Percentiles rank a stretch among this genome's conserved stretches.
phyloP scores from a whole-genome alignment of 2,888 invertebrate genomes.

The Ptilodon capucinus region DNA sequence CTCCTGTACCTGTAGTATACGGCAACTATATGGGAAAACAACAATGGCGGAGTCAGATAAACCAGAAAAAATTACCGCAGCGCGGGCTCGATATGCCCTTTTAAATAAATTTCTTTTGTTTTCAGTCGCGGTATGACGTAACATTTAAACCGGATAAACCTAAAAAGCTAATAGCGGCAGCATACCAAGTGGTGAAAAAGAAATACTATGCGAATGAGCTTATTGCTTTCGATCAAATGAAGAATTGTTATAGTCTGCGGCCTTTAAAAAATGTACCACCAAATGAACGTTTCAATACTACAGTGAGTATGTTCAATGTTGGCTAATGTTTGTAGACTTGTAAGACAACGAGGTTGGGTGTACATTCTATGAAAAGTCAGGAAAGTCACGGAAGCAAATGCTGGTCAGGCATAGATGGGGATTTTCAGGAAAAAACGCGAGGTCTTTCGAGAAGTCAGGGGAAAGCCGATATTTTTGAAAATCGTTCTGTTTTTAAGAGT shows the following conservation, averaged over 20 bases:
- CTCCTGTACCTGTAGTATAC: too few species aligned
- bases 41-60: too few species aligned
- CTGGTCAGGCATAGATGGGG: too few species aligned
- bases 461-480: too few species aligned
- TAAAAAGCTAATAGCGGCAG: slow-evolving; percentile 82
- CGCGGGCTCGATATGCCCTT: background rate
- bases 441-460: too few species aligned
- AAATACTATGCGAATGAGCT: slow-evolving; percentile 58
- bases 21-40: too few species aligned
- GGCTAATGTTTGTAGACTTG: background rate
- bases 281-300: slow-evolving; percentile 35
- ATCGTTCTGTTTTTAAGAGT: too few species aligned
- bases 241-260: slow-evolving; percentile 83
- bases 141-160: slow-evolving; percentile 86
- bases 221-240: slow-evolving; percentile 89
- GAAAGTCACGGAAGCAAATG: too few species aligned
- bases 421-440: too few species aligned
- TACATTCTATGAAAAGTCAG: too few species aligned
- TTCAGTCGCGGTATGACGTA: slow-evolving; percentile 92
- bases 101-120: slow-evolving; percentile 36
- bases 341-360: too few species aligned
- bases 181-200: slow-evolving; percentile 61
- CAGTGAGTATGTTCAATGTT: slow-evolving; percentile 37
- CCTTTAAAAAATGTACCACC: slow-evolving; percentile 62
- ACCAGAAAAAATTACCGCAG: too few species aligned